Evolutionary conservation across 2,888 invertebrate species (phyloP), one percentile per base, ranked within the genome.

Genomic region (Archips crataeganus): DNA sequence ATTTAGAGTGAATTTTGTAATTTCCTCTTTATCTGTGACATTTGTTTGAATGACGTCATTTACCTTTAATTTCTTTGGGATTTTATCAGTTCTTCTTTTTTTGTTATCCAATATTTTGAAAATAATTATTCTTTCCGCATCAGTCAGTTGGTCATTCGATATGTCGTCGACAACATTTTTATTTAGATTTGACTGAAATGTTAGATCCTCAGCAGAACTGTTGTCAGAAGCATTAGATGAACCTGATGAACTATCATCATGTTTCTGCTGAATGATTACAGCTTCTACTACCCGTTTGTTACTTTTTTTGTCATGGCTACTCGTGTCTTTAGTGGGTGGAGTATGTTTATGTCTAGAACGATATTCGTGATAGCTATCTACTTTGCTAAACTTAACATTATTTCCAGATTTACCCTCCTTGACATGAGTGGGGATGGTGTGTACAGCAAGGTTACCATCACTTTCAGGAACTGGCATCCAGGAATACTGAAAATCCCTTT

Each of bases 401-500:
- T 90, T 91, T n/a, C 83, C 85, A 23, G 82, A 75, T 74, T 88
- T 91, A 0, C 82, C 82, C 62, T 85, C 87, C 63, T 84, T 87
- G 1, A 85, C 76, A 32, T 82, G 81, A 9, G 86, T 90, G 1
- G 93, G 90, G 78, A 94, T 89, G 2, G 91, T 87, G 76, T 94
- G 94, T 11, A 93, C 85, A 10, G 89, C 90, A 1, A 93, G 84
- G 67, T 85, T 90, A 2, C 84, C 82, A 68, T 93, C 93, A 63
- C 88, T 82, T n/a, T 94, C 94, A 0, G 94, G 94, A 0, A 93
- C 91, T 5, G 94, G 94, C 91, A 94, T 90, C 94, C 94, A 94
- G 9, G 94, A 92, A 76, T 94, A 94, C 77, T 92, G 87, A 61
- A 90, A 87, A 75, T 91, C 88, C 70, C 81, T 83, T 34, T 75